Percentiles rank a stretch among this genome's conserved stretches.
Conservation (phyloP, 2,113 vertebrate genomes). For the Pogona vitticeps region DNA sequence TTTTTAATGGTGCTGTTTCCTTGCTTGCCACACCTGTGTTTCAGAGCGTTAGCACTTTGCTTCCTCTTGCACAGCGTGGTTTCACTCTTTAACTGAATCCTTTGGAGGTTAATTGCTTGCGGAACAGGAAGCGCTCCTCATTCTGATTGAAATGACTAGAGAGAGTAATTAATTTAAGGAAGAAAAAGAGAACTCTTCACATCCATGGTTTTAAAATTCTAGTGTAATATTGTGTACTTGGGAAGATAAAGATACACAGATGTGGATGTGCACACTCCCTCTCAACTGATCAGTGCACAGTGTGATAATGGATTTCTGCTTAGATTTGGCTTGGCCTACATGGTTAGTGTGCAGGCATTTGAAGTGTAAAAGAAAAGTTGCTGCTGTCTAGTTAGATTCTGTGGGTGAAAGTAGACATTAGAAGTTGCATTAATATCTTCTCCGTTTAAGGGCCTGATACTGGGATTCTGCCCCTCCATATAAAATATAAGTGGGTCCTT, state of each 20-base stretch:
- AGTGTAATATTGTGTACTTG: too few relatives aligned
- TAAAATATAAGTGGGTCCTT: not conserved
- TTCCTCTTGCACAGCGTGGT: not conserved
- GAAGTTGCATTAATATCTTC: too few relatives aligned
- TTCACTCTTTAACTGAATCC: not conserved
- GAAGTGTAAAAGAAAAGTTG: not conserved
- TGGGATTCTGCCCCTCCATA: not conserved
- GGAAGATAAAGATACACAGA: not conserved
- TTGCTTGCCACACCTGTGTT: not conserved
- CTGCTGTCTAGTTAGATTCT: not conserved
- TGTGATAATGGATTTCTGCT: not conserved
- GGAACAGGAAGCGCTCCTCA: not conserved
- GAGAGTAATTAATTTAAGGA: not conserved
- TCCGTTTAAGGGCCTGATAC: not conserved
- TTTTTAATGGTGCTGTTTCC: fast-evolving
- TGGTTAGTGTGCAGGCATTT: not conserved
- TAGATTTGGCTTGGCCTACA: not conserved
- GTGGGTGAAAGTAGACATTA: too few relatives aligned
- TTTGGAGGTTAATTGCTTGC: not conserved
- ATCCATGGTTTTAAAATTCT: not conserved
- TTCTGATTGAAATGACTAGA: not conserved
- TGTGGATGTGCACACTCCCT: not conserved
- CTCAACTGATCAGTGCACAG: not conserved
- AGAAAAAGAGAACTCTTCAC: not conserved
- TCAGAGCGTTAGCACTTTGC: not conserved